Evolutionary conservation across 2,797 vertebrate genomes (phyloP), one percentile per base, ranked within the genome.

Genomic region (Coendou prehensilis): DNA sequence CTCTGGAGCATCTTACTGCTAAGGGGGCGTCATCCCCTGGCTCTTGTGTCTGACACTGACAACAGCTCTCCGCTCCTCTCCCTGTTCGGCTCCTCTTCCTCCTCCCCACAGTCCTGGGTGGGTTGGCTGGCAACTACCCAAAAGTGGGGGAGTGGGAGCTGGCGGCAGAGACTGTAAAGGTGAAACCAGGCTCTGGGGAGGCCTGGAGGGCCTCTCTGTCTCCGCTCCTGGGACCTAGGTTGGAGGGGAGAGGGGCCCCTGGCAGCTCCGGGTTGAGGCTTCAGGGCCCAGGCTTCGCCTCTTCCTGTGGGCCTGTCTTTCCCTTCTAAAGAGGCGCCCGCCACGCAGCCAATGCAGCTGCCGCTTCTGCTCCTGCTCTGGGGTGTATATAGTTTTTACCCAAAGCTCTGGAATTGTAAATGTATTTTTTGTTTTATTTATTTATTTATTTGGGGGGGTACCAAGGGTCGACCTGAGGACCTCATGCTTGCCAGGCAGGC

Each of bases 351-450:
- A 2, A 3, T 2, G 11, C 73, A 14, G 23, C 71, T 75, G 41
- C 41, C 26, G 41, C 57, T 50, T 30, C 78, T 33, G 54, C 4
- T 98, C 84, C 94, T 87, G 90, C 83, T 93, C 92, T 73, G 85
- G 96, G 79, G 94, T 98, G 97, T 98, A 97, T 94, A 98, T 98
- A 97, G 97, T 98, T 98, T 98, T 97, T 98, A 98, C 96, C 96
- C 95, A 98, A 97, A 97, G 92, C 92, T 98, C 96, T 98, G 94
- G 93, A 97, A 97, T 97, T 98, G 98, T 98, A 98, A 64, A 98
- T 98, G 2, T 41, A 41, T 41, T 41, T 41, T 41, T 41, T 41
- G 37, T 41, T 41, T 41, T 41, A 41, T 41, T 41, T 41, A 41
- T 41, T 41, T 41, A 41, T 41, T 41, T 41, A 41, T 41, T 41